Conservation (phyloP, 2,113 vertebrate species). For the Pseudopodoces humilis region DNA sequence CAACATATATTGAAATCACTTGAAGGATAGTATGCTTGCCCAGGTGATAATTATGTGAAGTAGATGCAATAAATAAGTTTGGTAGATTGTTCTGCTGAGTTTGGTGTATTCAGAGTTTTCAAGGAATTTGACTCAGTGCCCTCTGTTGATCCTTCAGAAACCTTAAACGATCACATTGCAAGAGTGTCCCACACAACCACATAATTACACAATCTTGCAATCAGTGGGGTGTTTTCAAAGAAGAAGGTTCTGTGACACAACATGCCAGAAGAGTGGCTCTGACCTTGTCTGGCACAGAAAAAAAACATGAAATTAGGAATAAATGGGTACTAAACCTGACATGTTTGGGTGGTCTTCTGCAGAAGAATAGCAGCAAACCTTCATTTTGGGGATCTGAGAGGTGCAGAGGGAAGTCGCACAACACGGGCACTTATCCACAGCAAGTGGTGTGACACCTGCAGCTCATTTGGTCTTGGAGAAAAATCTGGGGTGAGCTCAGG, state of each 20-base stretch:
- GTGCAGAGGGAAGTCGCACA: rapidly evolving
- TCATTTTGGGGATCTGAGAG: background rate
- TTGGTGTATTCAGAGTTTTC: background rate
- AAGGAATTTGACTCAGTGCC: background rate
- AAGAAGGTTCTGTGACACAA: background rate
- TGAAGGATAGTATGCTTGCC: background rate
- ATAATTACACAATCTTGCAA: background rate
- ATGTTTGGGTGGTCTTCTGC: rapidly evolving
- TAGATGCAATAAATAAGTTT: background rate
- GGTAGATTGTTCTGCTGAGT: rapidly evolving
- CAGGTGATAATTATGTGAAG: background rate
- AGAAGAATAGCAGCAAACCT: background rate
- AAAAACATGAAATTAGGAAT: background rate
- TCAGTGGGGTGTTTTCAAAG: rapidly evolving
- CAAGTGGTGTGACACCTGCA: rapidly evolving
- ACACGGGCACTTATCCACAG: background rate
- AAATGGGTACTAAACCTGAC: background rate
- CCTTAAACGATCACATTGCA: background rate
- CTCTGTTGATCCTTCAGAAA: background rate
- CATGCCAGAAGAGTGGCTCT: background rate
- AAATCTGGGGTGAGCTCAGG: background rate
- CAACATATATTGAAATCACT: background rate
- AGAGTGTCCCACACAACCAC: rapidly evolving
- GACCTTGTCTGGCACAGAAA: background rate
- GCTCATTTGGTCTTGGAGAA: background rate